Evolutionary conservation across 2,797 vertebrate genomes (phyloP).

Genomic region (Decapterus maruadsi): DNA sequence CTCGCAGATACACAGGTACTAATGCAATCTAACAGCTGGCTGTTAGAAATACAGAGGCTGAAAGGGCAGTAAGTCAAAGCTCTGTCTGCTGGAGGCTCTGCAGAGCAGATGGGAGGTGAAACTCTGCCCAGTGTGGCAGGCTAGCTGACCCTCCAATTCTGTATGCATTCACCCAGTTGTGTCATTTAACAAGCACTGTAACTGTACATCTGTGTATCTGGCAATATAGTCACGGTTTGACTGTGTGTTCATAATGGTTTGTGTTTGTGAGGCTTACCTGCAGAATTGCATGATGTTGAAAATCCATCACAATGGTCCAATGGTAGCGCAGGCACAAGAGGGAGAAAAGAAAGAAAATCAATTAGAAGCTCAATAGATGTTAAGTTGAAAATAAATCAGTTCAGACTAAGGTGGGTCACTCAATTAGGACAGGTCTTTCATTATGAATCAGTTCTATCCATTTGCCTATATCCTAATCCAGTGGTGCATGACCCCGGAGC

Average conservation of each 20-base stretch:
- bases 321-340: constrained; percentile 16
- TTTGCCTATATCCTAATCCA: constrained; percentile 27
- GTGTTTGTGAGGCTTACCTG: constrained; percentile 72
- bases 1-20: constrained; percentile 32
- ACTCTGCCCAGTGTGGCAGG: background rate
- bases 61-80: constrained; percentile 29
- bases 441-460: constrained; percentile 34
- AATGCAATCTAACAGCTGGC: constrained; percentile 55
- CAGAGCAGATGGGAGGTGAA: constrained; percentile 36
- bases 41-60: constrained; percentile 31
- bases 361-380: constrained; percentile 45
- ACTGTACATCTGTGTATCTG: background rate
- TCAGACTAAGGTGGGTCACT: constrained; percentile 32
- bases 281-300: constrained; percentile 41
- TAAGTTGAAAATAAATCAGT: constrained; percentile 53
- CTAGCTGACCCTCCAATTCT: background rate
- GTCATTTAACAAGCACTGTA: background rate
- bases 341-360: constrained; percentile 61
- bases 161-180: constrained; percentile 1
- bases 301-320: constrained; percentile 47
- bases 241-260: background rate
- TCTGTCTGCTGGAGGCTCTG: constrained; percentile 37
- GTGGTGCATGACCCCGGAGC: constrained; percentile 10
- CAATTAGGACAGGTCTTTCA: constrained; percentile 11
- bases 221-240: background rate